These are phyloP conservation scores for Pseudococcus viburni DNA, from an alignment of 2,888 invertebrate genomes.

Conservation along the genomic window DNA sequence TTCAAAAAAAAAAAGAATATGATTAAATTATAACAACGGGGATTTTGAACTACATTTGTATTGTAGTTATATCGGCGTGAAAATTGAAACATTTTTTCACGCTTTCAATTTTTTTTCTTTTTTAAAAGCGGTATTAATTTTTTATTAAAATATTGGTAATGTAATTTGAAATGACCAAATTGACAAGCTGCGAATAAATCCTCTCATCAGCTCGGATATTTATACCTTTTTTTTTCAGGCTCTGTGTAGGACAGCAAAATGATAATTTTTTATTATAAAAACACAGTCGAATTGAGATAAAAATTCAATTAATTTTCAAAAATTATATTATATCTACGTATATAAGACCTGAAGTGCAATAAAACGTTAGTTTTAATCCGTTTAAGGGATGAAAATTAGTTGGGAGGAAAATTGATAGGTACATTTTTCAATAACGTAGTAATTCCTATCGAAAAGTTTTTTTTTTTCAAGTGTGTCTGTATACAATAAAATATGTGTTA, in stretches of 20 bases:
- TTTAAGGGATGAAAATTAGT: not conserved
- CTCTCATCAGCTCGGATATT: constrained; percentile 17
- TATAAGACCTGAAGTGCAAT: constrained; percentile 22
- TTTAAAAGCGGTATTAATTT: not conserved
- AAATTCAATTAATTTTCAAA: constrained; percentile 53
- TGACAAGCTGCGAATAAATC: constrained; percentile 50
- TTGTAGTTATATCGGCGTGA: not conserved
- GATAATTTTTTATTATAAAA: constrained; percentile 54
- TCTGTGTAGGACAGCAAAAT: constrained; percentile 2
- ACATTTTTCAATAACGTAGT: not conserved
- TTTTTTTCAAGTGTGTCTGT: not conserved
- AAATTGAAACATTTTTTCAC: not conserved
- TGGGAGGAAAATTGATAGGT: not conserved
- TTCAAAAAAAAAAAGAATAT: not conserved
- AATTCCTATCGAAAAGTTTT: not conserved
- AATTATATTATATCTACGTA: constrained; percentile 6
- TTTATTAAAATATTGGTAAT: constrained; percentile 39
- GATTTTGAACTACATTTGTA: not conserved
- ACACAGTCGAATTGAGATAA: constrained; percentile 51
- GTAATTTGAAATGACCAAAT: constrained; percentile 22
- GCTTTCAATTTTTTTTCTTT: not conserved
- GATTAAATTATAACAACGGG: not conserved
- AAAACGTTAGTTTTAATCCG: constrained; percentile 34
- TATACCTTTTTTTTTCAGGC: not conserved
- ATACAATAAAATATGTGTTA: constrained; percentile 12